phyloP scores from a whole-genome alignment of 1,140 invertebrate species.

The Coenobita brevimanus region DNA sequence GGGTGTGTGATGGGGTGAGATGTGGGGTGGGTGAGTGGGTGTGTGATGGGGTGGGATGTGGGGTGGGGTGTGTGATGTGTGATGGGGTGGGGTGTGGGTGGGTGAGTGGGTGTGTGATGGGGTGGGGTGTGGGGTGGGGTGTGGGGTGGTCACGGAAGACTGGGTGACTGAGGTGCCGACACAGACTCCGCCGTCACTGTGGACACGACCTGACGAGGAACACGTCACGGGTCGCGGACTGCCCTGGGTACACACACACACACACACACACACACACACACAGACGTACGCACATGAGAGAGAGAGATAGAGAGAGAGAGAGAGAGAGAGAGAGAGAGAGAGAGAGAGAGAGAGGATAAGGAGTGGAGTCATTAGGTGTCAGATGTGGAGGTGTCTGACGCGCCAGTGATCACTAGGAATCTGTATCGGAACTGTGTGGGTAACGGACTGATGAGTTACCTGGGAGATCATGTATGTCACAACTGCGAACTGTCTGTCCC shows the following conservation, averaged over 20 bases:
- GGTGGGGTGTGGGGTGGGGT: not conserved
- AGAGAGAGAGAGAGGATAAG: not conserved
- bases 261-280: not conserved
- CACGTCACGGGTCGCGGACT: constrained; percentile 46
- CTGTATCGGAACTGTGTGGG: too few relatives aligned
- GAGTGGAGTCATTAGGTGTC: not conserved
- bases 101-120: too few relatives aligned
- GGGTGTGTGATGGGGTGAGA: too few relatives aligned
- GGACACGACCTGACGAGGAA: constrained; percentile 45
- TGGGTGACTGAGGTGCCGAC: constrained; percentile 56
- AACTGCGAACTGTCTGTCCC: too few relatives aligned
- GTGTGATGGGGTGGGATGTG: too few relatives aligned
- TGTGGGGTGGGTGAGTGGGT: too few relatives aligned
- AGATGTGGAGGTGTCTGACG: not conserved
- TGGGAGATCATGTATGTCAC: too few relatives aligned
- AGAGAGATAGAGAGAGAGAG: not conserved
- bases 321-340: constrained; percentile 6
- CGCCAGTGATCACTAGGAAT: too few relatives aligned
- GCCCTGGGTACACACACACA: not conserved
- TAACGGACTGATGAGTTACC: too few relatives aligned
- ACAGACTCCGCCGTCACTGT: constrained; percentile 47
- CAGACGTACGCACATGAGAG: not conserved
- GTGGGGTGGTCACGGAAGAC: constrained; percentile 58
- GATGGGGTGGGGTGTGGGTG: not conserved
- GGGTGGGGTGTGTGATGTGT: too few relatives aligned